Conservation (phyloP, 2,888 invertebrate genomes). For the Tubulanus polymorphus region DNA sequence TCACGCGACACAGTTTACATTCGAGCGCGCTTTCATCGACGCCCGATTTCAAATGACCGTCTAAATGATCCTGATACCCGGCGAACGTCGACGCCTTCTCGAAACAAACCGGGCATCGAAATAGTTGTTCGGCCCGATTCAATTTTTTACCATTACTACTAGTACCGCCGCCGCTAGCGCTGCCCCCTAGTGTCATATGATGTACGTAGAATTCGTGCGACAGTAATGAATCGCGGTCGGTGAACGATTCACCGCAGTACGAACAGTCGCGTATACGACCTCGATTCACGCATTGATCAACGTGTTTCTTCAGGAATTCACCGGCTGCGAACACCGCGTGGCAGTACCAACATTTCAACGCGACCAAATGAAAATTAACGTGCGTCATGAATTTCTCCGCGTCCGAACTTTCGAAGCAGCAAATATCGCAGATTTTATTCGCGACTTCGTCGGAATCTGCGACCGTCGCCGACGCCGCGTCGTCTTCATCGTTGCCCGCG, state of each 20-base stretch:
- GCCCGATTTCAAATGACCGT: background rate
- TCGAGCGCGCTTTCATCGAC: constrained; percentile 9
- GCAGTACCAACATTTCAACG: background rate
- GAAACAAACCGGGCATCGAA: background rate
- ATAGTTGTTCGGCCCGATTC: background rate
- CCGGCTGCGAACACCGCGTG: background rate
- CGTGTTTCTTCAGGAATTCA: background rate
- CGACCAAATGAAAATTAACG: too few relatives aligned
- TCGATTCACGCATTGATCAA: background rate
- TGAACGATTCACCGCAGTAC: constrained; percentile 32
- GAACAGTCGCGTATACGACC: constrained; percentile 5
- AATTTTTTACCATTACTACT: background rate
- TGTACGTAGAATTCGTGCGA: constrained; percentile 31
- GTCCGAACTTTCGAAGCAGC: too few relatives aligned
- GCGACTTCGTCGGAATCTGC: too few relatives aligned
- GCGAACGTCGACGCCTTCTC: background rate
- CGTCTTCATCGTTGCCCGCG: too few relatives aligned
- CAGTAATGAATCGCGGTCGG: constrained; percentile 43
- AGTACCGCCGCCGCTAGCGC: background rate
- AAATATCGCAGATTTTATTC: too few relatives aligned
- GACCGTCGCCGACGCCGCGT: too few relatives aligned
- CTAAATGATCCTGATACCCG: background rate
- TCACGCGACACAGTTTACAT: constrained; percentile 24
- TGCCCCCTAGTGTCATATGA: background rate
- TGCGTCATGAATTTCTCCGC: too few relatives aligned